phyloP scores from a whole-genome alignment of 2,113 vertebrate genomes.

The Hemichromis elongatus region DNA sequence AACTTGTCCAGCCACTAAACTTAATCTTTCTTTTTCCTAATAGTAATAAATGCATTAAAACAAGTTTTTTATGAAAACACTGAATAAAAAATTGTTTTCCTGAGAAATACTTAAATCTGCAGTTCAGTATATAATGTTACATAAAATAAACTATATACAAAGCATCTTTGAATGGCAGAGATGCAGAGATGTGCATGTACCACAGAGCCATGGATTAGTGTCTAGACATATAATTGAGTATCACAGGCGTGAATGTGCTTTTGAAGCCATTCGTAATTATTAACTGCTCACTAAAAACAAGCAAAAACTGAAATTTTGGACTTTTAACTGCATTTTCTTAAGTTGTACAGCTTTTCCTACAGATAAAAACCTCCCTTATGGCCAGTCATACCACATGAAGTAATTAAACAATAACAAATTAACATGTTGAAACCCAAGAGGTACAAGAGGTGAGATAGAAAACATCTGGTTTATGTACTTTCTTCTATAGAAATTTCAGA shows the following conservation, averaged over 20 bases:
- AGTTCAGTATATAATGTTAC: not conserved
- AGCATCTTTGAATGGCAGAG: not conserved
- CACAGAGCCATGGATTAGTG: not conserved
- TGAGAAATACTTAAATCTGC: not conserved
- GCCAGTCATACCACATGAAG: not conserved
- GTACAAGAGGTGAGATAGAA: not conserved
- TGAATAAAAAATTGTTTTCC: accelerated
- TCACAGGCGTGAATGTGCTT: not conserved
- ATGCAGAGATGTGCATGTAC: not conserved
- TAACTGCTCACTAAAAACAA: not conserved
- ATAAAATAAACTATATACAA: not conserved
- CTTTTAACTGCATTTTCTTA: not conserved
- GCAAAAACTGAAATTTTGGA: not conserved
- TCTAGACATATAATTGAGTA: not conserved
- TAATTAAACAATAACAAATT: not conserved
- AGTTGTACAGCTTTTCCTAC: not conserved
- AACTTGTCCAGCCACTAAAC: not conserved
- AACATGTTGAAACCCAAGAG: not conserved
- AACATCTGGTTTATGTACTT: too few relatives aligned
- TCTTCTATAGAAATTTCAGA: not conserved
- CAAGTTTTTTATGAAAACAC: not conserved
- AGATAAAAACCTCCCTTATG: not conserved
- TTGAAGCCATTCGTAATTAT: not conserved
- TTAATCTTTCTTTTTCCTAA: not conserved
- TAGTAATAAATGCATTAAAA: not conserved